A percentile compares a stretch with the other conserved stretches of the same genome.
phyloP scores from a whole-genome alignment of 2,888 invertebrate species.

The Amphimallon solstitiale region DNA sequence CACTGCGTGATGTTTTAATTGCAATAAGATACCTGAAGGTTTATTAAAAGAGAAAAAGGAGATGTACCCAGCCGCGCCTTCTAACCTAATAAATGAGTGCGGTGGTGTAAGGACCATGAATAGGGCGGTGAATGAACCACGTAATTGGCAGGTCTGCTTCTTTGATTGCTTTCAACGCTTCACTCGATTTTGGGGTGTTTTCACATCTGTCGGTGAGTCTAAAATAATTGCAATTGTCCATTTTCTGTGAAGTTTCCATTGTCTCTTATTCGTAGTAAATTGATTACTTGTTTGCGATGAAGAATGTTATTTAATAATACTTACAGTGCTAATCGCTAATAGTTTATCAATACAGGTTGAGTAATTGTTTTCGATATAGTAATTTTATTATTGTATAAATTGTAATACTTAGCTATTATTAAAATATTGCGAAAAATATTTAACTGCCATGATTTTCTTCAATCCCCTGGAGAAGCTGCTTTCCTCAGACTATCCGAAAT shows the following conservation, averaged over 20 bases:
- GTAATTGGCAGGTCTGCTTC: slow-evolving; percentile 37
- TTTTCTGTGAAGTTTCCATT: neutral
- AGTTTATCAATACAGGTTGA: no score
- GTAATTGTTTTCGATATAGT: no score
- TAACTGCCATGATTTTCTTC: no score
- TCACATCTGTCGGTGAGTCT: slow-evolving; percentile 34
- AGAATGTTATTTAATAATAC: no score
- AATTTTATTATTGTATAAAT: no score
- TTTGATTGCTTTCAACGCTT: slow-evolving; percentile 37
- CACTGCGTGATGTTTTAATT: slow-evolving; percentile 6
- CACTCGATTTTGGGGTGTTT: slow-evolving; percentile 35
- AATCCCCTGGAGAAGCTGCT: no score
- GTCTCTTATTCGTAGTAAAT: neutral
- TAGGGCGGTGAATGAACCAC: slow-evolving; percentile 27
- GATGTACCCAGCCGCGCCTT: slow-evolving; percentile 32
- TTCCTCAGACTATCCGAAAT: no score
- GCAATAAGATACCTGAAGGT: no score
- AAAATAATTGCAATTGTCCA: no score
- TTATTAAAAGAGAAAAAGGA: neutral
- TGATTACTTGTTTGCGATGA: neutral
- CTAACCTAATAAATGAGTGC: slow-evolving; percentile 30
- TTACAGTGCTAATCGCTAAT: no score
- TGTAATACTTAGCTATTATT: no score
- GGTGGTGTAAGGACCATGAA: slow-evolving; percentile 31
- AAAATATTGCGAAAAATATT: no score